Evolutionary conservation across 2,888 invertebrate species (phyloP).

Genomic region (Pristionchus entomophagus): DNA sequence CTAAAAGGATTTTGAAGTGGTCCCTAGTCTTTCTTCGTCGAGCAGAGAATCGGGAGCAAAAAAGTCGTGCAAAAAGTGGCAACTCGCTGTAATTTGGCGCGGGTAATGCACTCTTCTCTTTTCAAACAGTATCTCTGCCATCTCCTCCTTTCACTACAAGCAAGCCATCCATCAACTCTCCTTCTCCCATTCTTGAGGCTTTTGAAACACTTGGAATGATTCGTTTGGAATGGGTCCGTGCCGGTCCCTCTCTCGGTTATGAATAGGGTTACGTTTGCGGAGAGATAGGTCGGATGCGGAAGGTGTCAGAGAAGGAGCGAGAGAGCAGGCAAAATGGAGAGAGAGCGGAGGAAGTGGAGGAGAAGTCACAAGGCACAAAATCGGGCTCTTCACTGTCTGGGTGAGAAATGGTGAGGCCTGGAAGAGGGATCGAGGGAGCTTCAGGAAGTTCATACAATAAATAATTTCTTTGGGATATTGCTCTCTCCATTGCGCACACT

Average conservation of each 20-base stretch:
- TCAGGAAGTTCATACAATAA: no score
- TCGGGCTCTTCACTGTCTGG: background rate
- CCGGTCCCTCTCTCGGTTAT: background rate
- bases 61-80: no score
- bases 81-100: no score
- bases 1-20: no score
- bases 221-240: background rate
- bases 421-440: no score
- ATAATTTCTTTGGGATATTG: no score
- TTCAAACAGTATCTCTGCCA: background rate
- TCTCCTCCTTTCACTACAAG: background rate
- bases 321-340: background rate
- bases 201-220: no score
- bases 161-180: constrained; percentile 1
- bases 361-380: background rate
- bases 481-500: no score
- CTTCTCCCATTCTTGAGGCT: constrained; percentile 13
- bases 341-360: background rate
- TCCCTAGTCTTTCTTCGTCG: no score
- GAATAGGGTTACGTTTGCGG: background rate
- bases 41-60: no score
- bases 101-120: no score
- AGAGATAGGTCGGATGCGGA: background rate
- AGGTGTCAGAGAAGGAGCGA: background rate
- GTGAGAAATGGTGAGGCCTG: background rate